Evolutionary conservation across 2,888 invertebrate genomes (phyloP).

Genomic region (Clivina fossor): DNA sequence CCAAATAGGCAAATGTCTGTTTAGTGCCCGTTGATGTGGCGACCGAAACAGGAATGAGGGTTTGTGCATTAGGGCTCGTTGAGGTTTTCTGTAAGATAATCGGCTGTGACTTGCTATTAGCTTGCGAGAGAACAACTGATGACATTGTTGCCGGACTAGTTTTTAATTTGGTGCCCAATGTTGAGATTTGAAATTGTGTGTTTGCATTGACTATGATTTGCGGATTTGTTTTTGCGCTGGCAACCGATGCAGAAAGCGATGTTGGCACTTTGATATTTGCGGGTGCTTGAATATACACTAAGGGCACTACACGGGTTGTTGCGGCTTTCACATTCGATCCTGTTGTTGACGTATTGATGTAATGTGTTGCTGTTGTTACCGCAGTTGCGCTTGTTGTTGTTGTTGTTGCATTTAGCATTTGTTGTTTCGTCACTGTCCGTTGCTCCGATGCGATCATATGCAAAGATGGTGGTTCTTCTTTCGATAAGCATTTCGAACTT

Average conservation of each 20-base stretch:
- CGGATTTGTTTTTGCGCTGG: slow-evolving; percentile 25
- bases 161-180: slow-evolving; percentile 36
- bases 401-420: no score
- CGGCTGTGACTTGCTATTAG: slow-evolving; percentile 31
- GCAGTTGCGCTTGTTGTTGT: background rate
- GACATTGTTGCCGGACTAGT: slow-evolving; percentile 24
- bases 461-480: slow-evolving; percentile 23
- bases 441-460: slow-evolving; percentile 16
- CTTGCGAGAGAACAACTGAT: slow-evolving; percentile 28
- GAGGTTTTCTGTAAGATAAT: slow-evolving; percentile 34
- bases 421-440: no score
- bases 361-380: slow-evolving; percentile 5
- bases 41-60: slow-evolving; percentile 36
- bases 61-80: slow-evolving; percentile 33
- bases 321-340: slow-evolving; percentile 10
- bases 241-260: slow-evolving; percentile 14
- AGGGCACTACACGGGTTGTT: slow-evolving; percentile 18
- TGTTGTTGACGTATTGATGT: background rate
- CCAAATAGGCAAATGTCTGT: slow-evolving; percentile 51
- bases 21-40: slow-evolving; percentile 41
- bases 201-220: slow-evolving; percentile 34
- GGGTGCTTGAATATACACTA: slow-evolving; percentile 30
- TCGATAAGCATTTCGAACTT: slow-evolving; percentile 3
- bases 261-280: slow-evolving; percentile 20
- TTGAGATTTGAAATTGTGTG: slow-evolving; percentile 35